Evolutionary conservation across 2,113 vertebrate species (phyloP).

Genomic region (Herpetotheres cachinnans): DNA sequence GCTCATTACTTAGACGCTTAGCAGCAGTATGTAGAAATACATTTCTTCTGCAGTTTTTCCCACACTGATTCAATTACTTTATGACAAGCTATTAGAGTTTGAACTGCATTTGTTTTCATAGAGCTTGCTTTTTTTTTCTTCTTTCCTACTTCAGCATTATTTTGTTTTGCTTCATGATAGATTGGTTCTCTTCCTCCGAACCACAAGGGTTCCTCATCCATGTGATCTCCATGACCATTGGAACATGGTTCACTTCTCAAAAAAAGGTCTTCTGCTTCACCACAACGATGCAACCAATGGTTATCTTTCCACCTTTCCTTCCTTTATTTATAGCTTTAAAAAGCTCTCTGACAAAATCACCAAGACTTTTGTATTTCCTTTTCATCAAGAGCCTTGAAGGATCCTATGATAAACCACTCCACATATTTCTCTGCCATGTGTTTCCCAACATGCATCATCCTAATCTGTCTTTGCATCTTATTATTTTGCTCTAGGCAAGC

Average conservation of each 20-base stretch:
- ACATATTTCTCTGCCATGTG: fast-evolving
- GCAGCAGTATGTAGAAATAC: neutral
- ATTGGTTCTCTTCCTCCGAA: neutral
- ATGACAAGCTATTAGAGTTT: neutral
- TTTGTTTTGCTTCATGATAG: neutral
- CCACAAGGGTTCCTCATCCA: neutral
- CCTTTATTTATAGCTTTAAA: neutral
- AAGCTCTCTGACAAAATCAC: neutral
- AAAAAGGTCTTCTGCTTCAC: neutral
- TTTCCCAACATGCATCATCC: neutral
- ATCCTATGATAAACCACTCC: neutral
- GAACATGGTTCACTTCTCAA: neutral
- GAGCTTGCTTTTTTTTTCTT: fast-evolving
- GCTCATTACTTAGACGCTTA: neutral
- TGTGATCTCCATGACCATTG: fast-evolving
- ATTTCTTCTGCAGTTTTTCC: neutral
- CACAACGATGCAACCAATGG: neutral
- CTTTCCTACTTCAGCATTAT: neutral
- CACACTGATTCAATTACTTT: neutral
- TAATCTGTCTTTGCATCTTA: neutral
- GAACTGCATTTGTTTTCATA: neutral
- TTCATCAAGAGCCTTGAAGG: neutral
- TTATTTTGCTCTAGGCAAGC: neutral
- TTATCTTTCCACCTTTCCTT: neutral
- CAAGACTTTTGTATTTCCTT: neutral